phyloP scores from a whole-genome alignment of 1,140 invertebrate genomes.

The Euborellia annulipes region DNA sequence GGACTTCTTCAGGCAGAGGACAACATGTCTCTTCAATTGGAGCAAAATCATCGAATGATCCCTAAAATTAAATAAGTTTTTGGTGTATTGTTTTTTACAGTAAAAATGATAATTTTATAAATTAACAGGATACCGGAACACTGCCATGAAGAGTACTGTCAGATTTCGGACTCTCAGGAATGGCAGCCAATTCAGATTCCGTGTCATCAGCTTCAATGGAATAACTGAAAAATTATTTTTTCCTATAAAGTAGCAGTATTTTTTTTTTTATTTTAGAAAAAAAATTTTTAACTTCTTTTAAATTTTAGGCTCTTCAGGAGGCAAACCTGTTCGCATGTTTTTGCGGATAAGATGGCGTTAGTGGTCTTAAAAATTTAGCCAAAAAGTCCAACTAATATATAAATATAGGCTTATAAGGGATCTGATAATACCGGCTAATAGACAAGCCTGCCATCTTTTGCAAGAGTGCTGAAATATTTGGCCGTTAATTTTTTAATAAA shows the following conservation, averaged over 20 bases:
- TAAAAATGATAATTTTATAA: background rate
- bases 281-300: background rate
- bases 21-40: conserved; percentile 32
- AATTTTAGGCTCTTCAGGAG: background rate
- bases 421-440: too few relatives aligned
- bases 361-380: too few relatives aligned
- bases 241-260: too few relatives aligned
- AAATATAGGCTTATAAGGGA: too few relatives aligned
- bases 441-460: too few relatives aligned
- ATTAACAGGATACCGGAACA: conserved; percentile 33
- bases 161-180: conserved; percentile 73
- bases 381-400: too few relatives aligned
- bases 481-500: too few relatives aligned
- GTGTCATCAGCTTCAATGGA: conserved; percentile 67
- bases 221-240: conserved; percentile 43
- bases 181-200: conserved; percentile 71
- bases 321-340: background rate
- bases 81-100: background rate
- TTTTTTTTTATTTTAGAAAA: too few relatives aligned
- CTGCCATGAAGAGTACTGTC: conserved; percentile 61
- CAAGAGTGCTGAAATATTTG: too few relatives aligned
- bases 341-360: too few relatives aligned
- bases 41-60: conserved; percentile 43
- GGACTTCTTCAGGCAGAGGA: background rate
- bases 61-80: conserved; percentile 24